Conservation (phyloP, 2,797 vertebrate species). For the Hoplostethus atlanticus region DNA sequence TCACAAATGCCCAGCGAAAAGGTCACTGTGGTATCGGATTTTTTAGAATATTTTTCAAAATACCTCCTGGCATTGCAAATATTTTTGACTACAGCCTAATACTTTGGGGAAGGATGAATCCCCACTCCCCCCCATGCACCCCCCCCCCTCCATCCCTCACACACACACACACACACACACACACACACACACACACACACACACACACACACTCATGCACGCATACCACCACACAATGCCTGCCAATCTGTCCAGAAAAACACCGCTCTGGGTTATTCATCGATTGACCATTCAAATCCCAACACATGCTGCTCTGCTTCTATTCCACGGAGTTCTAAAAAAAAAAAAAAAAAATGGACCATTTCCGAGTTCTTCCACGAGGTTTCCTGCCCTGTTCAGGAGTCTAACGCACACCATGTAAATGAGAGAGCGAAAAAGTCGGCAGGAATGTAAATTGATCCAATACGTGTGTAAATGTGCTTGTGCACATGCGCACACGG, state of each 20-base stretch:
- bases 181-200: conserved; percentile 33
- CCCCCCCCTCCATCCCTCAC: conserved; percentile 53
- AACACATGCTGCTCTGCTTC: conserved; percentile 88
- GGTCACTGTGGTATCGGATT: conserved; percentile 97
- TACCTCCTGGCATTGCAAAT: conserved; percentile 99
- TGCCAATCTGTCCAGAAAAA: conserved; percentile 84
- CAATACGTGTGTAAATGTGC: conserved; percentile 61
- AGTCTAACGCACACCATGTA: conserved; percentile 82
- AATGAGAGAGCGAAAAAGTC: conserved; percentile 75
- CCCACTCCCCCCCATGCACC: conserved; percentile 75
- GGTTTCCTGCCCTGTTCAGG: conserved; percentile 73
- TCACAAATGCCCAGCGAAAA: conserved; percentile 90
- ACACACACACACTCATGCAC: conserved; percentile 43
- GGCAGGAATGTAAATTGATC: conserved; percentile 76
- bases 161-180: conserved; percentile 19
- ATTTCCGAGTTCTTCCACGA: conserved; percentile 83
- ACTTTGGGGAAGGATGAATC: conserved; percentile 97
- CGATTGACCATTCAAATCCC: conserved; percentile 98
- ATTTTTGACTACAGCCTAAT: conserved; percentile 98
- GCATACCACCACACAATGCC: conserved; percentile 76
- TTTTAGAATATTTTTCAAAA: conserved; percentile 95
- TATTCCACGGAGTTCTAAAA: conserved; percentile 75
- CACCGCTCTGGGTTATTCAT: conserved; percentile 99
- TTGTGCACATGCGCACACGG: conserved; percentile 46
- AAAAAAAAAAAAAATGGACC: conserved; percentile 75